A percentile compares a stretch with the other conserved stretches of the same genome.
phyloP scores from a whole-genome alignment of 2,797 vertebrate genomes.

The Myotis planiceps region DNA sequence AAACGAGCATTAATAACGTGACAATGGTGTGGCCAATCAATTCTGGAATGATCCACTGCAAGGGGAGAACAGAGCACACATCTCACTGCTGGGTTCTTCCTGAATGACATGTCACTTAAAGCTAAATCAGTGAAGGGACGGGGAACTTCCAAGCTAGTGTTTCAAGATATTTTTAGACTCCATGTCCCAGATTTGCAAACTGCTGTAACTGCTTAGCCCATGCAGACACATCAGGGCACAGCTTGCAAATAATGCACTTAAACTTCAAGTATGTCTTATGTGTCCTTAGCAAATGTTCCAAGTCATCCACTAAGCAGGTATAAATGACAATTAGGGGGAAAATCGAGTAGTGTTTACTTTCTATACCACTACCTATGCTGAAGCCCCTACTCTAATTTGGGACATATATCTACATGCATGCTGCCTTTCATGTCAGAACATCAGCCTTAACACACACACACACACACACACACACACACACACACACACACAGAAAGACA shows the following conservation, averaged over 20 bases:
- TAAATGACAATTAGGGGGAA: background rate
- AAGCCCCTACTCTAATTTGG: background rate
- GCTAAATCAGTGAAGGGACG: background rate
- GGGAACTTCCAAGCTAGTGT: background rate
- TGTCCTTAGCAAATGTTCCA: background rate
- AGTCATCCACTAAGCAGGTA: background rate
- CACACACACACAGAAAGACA: background rate
- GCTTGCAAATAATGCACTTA: slow-evolving; percentile 33
- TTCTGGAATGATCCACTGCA: slow-evolving; percentile 96
- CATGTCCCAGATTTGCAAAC: background rate
- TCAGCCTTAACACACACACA: background rate
- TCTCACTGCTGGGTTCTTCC: background rate
- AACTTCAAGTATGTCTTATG: slow-evolving; percentile 14
- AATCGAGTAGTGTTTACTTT: background rate
- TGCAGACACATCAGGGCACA: background rate
- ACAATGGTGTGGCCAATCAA: slow-evolving; percentile 93
- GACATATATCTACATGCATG: background rate
- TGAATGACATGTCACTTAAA: background rate
- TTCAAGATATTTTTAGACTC: slow-evolving; percentile 31
- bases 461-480: background rate
- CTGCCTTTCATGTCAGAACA: background rate
- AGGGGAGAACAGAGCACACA: slow-evolving; percentile 51
- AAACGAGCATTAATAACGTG: slow-evolving; percentile 95
- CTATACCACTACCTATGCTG: background rate
- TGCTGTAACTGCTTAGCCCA: background rate